These are phyloP conservation scores for Spondyliosoma cantharus DNA, from an alignment of 2,797 vertebrate genomes.

Conservation along the genomic window DNA sequence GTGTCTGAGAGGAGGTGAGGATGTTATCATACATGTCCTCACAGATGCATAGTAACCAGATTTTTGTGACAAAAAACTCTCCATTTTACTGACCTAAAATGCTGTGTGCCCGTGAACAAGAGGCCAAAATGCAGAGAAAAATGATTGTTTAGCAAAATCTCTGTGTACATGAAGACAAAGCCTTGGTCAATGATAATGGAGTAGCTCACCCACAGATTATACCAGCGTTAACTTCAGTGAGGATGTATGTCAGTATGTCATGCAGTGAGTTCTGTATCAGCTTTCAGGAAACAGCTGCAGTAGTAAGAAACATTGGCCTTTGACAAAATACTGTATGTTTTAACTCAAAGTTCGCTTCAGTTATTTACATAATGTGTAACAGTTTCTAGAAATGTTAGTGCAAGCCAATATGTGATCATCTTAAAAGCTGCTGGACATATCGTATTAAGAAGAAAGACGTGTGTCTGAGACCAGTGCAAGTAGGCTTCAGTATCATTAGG, in stretches of 20 bases:
- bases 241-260: background rate
- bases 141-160: too few relatives aligned
- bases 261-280: background rate
- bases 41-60: too few relatives aligned
- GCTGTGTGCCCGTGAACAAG: too few relatives aligned
- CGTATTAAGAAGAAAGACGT: background rate
- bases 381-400: background rate
- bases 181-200: background rate
- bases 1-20: too few relatives aligned
- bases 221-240: background rate
- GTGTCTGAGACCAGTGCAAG: too few relatives aligned
- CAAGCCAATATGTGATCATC: background rate
- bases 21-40: too few relatives aligned
- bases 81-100: too few relatives aligned
- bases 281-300: background rate
- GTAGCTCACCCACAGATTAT: conserved; percentile 7
- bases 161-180: too few relatives aligned
- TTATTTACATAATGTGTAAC: background rate
- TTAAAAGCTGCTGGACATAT: background rate
- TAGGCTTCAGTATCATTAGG: too few relatives aligned
- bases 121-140: too few relatives aligned
- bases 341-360: background rate
- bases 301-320: background rate
- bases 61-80: too few relatives aligned
- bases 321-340: background rate